A percentile compares a stretch with the other conserved stretches of the same genome.
phyloP scores from a whole-genome alignment of 2,797 vertebrate genomes.

The Tokudaia tokunoshimensis region DNA sequence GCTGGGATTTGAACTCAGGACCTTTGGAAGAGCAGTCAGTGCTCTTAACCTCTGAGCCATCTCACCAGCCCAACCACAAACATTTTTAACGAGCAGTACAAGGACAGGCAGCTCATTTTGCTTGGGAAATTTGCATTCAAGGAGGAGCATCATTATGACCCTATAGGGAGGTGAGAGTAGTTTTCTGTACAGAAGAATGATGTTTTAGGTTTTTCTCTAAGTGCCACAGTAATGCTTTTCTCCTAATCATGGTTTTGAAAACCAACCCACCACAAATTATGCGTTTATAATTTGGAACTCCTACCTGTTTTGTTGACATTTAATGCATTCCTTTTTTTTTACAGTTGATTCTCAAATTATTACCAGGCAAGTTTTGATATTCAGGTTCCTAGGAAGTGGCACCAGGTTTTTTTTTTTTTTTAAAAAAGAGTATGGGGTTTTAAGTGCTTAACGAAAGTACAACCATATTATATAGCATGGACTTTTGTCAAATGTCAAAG shows the following conservation, averaged over 20 bases:
- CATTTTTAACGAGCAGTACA: neutral
- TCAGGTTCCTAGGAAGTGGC: neutral
- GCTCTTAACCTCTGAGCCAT: no score
- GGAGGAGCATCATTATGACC: neutral
- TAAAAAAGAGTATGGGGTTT: neutral
- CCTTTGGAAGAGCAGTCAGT: no score
- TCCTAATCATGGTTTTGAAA: neutral
- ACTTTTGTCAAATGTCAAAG: constrained; percentile 55
- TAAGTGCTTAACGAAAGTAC: neutral
- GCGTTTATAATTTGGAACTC: neutral
- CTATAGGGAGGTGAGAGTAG: neutral
- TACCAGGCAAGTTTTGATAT: neutral
- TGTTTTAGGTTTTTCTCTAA: neutral
- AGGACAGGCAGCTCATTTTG: neutral
- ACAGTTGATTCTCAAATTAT: neutral
- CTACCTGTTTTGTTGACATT: neutral
- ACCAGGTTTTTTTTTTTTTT: no score
- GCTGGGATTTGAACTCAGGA: no score
- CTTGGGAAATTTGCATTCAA: neutral
- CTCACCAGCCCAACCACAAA: no score
- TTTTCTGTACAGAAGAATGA: neutral
- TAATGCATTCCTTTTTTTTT: neutral
- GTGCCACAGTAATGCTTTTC: neutral
- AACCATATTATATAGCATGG: neutral
- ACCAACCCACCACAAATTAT: neutral